Base-by-base conservation (phyloP, 2,888 invertebrate species). In the Tanypteryx hageni region DNA sequence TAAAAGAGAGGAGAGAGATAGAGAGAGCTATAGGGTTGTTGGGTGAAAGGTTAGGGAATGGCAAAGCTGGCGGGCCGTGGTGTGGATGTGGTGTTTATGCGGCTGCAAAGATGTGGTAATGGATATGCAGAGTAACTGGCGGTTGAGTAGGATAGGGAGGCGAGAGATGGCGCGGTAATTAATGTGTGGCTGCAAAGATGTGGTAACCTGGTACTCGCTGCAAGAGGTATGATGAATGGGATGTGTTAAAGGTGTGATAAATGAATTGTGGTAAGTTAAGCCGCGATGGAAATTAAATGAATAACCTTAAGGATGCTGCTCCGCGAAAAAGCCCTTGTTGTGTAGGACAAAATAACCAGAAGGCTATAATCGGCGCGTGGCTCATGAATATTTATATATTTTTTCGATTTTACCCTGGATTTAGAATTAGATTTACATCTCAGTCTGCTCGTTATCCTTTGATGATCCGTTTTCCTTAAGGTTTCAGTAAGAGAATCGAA, bases 101-200 rank as follows among this genome's bases (percentile, higher is more conserved):
- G 27, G 76, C 10, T 14, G 27, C 3, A 76, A 76, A 76, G 22
- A 27, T 27, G 22, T 9, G 27, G 76, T 76, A 76, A 76, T 76
- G 76, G 76, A 76, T 76, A 76, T 76, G 22, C 27, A 76, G 76
- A 27, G 76, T 27, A 76, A 27, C 22, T 8, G 18, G 83, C 56
- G 83, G 83, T 83, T 22, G 13, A 31, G 64, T 18, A 44, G 44
- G 64, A 44, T 27, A n/a, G 4, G 10, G 18, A 16, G 44, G 83
- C 31, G 44, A 44, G 44, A 5, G 82, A 44, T 8, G 83, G 83
- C 16, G 56, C 18, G 8, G 44, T 89, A 89, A 89, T 89, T 89
- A 89, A 89, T 89, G 58, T 44, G 64, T 44, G 61, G 44, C 89
- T 64, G 64, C 44, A n/a, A 89, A 89, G 64, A 89, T 58, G 89